Evolutionary conservation across 2,797 vertebrate genomes (phyloP), one percentile per base, ranked within the genome.

Genomic region (Halcyon smyrnensis): DNA sequence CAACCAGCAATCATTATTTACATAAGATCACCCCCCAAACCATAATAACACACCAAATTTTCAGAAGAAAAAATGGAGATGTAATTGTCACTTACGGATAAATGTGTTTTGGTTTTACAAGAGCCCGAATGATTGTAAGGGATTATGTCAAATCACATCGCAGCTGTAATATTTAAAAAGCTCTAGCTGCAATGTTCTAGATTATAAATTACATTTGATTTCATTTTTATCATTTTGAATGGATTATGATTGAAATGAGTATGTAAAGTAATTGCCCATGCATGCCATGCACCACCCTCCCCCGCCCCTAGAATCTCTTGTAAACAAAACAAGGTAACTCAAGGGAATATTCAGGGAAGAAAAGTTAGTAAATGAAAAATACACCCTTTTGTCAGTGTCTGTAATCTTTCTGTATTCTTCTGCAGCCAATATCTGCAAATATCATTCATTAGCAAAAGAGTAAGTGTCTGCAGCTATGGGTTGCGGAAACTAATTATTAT

Each of bases 191-290:
- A 94, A 92, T 83, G 94, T 95, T 97, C 96, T 93, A 90, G 94
- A 93, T 95, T 95, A 94, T 74, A 97, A 97, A 96, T 87, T 95
- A 89, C 90, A 37, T 95, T 79, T 97, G 95, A 97, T 97, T 97
- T 97, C 94, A 92, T 95, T 96, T 97, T 93, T 95, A 92, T 93
- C 93, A 91, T 90, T 93, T 78, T 97, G 96, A 97, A 96, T 97
- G 88, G 94, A 92, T 96, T 95, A 94, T 97, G 95, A 97, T 97
- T 97, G 94, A 96, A 97, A 97, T 97, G 95, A 97, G 87, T n/a
- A 94, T 92, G 94, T 89, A 54, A 95, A 90, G 94, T 97, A 97
- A 97, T 97, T 96, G 92, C 93, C 88, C 88, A 81, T 94, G 86
- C 68, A 93, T 13, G 12, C 88, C 83, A 51, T 48, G 88, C 20